A percentile compares a stretch with the other conserved stretches of the same genome.
These are phyloP conservation scores for Oceanodroma tethys DNA, from an alignment of 2,113 vertebrate genomes.

Conservation along the genomic window DNA sequence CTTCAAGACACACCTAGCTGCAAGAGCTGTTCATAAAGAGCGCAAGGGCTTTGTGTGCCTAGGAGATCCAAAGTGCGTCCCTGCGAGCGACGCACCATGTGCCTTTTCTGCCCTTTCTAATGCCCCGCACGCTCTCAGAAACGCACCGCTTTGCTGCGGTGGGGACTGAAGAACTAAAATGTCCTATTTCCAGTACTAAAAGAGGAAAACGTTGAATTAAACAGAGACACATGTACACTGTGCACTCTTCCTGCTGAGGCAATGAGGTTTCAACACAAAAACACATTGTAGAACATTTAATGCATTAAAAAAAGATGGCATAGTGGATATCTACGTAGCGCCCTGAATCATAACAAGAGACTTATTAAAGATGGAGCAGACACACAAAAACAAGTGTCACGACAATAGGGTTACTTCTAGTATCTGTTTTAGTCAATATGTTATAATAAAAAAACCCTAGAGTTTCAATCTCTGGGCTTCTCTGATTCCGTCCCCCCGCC, in stretches of 20 bases:
- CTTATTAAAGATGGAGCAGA: neutral
- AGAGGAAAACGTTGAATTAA: slow-evolving; percentile 17
- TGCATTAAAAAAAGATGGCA: neutral
- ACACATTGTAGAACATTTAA: neutral
- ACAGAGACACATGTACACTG: neutral
- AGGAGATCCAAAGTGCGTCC: rapidly evolving
- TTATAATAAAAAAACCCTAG: neutral
- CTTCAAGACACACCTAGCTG: neutral
- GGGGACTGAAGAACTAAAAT: neutral
- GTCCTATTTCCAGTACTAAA: neutral
- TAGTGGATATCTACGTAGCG: neutral
- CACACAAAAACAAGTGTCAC: neutral
- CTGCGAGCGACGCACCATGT: rapidly evolving
- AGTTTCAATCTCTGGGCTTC: neutral
- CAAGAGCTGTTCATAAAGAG: neutral
- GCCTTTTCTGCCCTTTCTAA: neutral
- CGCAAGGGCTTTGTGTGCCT: rapidly evolving
- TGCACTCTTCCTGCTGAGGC: neutral
- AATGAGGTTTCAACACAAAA: neutral
- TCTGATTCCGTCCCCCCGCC: neutral
- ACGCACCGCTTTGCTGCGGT: rapidly evolving
- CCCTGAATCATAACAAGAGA: neutral
- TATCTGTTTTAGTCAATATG: neutral
- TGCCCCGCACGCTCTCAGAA: rapidly evolving
- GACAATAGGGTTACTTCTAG: neutral